Conservation (phyloP, 2,888 invertebrate species). For the Drosophila koepferae region DNA sequence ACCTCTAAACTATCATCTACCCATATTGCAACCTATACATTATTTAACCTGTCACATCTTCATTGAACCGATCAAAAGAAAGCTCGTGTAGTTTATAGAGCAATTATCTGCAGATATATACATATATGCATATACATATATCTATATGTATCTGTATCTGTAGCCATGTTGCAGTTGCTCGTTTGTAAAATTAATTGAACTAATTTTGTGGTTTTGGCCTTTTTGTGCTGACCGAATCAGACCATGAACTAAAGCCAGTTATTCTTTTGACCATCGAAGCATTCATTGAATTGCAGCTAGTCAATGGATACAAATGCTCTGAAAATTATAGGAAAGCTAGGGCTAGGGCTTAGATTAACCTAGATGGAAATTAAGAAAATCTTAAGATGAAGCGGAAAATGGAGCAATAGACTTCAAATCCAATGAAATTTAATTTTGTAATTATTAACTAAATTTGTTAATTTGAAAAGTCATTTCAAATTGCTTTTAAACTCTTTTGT, state of each 20-base stretch:
- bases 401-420: too few species aligned
- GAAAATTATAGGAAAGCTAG: not conserved
- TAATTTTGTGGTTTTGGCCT: slow-evolving; percentile 13
- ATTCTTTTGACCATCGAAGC: slow-evolving; percentile 27
- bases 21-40: not conserved
- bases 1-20: not conserved
- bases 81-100: slow-evolving; percentile 5
- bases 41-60: slow-evolving; percentile 9
- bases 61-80: slow-evolving; percentile 24
- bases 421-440: too few species aligned
- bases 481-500: too few species aligned
- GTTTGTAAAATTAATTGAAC: slow-evolving; percentile 17
- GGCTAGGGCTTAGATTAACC: too few species aligned
- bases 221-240: slow-evolving; percentile 27
- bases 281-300: slow-evolving; percentile 5
- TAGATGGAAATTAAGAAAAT: not conserved
- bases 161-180: slow-evolving; percentile 1
- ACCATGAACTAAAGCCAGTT: slow-evolving; percentile 32
- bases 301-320: not conserved
- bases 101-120: slow-evolving; percentile 11
- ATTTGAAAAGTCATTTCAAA: too few species aligned
- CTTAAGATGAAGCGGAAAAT: not conserved
- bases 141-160: not conserved
- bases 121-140: too few species aligned
- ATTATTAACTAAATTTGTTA: too few species aligned